These are phyloP conservation scores for Aphelocoma californica DNA, from an alignment of 2,797 vertebrate genomes.

Conservation along the genomic window DNA sequence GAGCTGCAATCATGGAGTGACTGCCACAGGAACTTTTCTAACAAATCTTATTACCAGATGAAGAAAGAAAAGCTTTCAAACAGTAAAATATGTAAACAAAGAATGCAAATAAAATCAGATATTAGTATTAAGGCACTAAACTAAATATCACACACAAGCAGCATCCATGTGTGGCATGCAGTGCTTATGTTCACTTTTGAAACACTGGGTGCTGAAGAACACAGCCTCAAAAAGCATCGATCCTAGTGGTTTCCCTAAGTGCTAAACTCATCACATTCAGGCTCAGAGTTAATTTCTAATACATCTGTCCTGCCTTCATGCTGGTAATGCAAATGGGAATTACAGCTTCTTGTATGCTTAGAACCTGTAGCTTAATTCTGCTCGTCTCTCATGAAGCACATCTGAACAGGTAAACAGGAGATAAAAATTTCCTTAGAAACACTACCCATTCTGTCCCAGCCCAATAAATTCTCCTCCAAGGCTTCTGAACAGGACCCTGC, in stretches of 20 bases:
- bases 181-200: neutral
- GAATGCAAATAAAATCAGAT: neutral
- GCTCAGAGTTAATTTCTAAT: neutral
- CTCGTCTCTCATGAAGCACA: neutral
- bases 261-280: neutral
- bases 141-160: neutral
- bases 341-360: neutral
- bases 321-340: neutral
- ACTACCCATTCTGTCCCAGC: neutral
- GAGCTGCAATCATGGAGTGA: neutral
- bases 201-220: neutral
- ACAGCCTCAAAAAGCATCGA: neutral
- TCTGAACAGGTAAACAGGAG: neutral
- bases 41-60: neutral
- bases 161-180: rapidly evolving
- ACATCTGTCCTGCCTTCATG: neutral
- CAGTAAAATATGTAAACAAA: neutral
- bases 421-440: neutral
- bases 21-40: neutral
- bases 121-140: neutral
- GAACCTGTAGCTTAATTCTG: neutral
- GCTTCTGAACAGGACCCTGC: neutral
- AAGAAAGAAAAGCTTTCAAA: neutral
- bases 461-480: neutral
- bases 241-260: neutral